These are phyloP conservation scores for Sprattus sprattus DNA, from an alignment of 2,113 vertebrate species.

Conservation along the genomic window DNA sequence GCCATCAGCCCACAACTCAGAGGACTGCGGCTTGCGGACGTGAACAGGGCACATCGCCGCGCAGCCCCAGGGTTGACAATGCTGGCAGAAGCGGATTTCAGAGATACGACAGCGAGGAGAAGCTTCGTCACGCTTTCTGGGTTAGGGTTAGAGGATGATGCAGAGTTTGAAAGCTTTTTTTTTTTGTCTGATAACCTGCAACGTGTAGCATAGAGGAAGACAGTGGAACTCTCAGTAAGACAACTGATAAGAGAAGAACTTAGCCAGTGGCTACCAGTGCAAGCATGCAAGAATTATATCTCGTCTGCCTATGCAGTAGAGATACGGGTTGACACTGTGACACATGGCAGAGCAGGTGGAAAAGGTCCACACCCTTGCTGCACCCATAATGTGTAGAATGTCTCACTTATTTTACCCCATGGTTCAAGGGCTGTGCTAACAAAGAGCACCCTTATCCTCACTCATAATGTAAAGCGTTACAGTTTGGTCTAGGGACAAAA, in stretches of 20 bases:
- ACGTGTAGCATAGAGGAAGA: not conserved
- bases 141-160: not conserved
- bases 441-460: not conserved
- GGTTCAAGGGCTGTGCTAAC: not conserved
- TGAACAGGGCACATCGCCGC: not conserved
- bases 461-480: not conserved
- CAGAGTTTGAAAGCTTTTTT: not conserved
- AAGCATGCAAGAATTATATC: not conserved
- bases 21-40: not conserved
- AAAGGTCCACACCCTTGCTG: not conserved
- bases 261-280: not conserved
- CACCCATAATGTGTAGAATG: not conserved
- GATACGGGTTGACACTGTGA: not conserved
- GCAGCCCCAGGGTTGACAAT: too few relatives aligned
- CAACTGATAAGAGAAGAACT: not conserved
- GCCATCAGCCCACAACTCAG: slow-evolving; percentile 21
- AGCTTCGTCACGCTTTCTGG: not conserved
- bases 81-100: not conserved
- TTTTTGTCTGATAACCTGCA: not conserved
- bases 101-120: not conserved
- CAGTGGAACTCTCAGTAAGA: not conserved
- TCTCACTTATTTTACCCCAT: not conserved
- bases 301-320: not conserved
- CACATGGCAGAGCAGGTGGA: not conserved
- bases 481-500: not conserved